Evolutionary conservation across 2,113 vertebrate genomes (phyloP).

Genomic region (Ceyx cyanopectus): DNA sequence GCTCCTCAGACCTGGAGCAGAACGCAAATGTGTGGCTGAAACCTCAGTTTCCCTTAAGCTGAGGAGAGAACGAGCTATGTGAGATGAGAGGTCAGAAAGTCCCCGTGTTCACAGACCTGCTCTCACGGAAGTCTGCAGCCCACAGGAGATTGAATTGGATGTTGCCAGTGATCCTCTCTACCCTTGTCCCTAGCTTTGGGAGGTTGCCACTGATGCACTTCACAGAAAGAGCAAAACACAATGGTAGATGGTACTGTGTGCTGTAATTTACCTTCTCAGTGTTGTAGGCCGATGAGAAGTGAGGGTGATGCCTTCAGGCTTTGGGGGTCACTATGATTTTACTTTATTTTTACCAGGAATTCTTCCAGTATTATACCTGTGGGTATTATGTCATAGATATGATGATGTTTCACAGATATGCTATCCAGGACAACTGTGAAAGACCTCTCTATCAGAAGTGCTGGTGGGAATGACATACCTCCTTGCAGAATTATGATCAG

Average conservation of each 20-base stretch:
- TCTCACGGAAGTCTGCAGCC: neutral
- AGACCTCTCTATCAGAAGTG: neutral
- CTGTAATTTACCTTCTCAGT: neutral
- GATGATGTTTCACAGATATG: neutral
- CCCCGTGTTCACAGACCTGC: fast-evolving
- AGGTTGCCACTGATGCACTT: neutral
- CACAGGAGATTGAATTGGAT: neutral
- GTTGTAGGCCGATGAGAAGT: neutral
- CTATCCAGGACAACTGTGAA: neutral
- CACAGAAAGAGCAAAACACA: neutral
- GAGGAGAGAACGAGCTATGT: neutral
- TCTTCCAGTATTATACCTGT: neutral
- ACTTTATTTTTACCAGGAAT: neutral
- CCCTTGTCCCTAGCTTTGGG: neutral
- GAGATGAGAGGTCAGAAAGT: neutral
- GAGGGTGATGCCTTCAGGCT: neutral
- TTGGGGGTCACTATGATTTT: neutral
- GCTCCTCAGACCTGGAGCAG: neutral
- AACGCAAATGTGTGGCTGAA: neutral
- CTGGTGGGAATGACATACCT: neutral
- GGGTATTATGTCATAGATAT: neutral
- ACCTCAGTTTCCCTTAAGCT: neutral
- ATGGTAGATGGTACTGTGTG: neutral
- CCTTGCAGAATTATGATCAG: neutral
- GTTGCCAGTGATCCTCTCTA: fast-evolving